These are phyloP conservation scores for Kryptolebias ocellatus DNA, from an alignment of 2,797 vertebrate genomes.

Conservation along the genomic window DNA sequence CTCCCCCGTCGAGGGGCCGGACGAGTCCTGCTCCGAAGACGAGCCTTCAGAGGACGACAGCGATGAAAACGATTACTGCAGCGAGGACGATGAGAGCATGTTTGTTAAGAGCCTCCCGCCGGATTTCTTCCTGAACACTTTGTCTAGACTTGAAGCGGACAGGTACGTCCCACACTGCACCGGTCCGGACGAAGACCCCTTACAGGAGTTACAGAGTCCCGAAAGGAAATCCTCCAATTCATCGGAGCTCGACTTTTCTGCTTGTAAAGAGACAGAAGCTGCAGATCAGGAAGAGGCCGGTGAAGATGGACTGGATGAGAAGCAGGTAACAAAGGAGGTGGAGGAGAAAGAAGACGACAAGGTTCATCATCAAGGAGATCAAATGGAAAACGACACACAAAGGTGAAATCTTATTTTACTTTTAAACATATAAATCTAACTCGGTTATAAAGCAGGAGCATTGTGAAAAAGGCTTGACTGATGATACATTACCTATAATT, in stretches of 20 bases:
- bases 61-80: constrained; percentile 42
- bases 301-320: constrained; percentile 23
- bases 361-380: constrained; percentile 15
- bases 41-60: constrained; percentile 45
- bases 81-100: constrained; percentile 73
- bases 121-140: constrained; percentile 43
- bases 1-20: constrained; percentile 33
- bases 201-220: constrained; percentile 7
- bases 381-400: constrained; percentile 23
- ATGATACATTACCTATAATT: too few species aligned
- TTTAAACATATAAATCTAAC: background rate
- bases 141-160: background rate
- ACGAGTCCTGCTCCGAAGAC: constrained; percentile 59
- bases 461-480: too few species aligned
- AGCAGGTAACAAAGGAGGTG: constrained; percentile 11
- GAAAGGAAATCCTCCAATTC: background rate
- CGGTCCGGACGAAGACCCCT: background rate
- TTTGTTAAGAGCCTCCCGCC: constrained; percentile 78
- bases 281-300: constrained; percentile 16
- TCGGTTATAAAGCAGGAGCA: background rate
- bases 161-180: background rate
- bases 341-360: constrained; percentile 18
- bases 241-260: background rate
- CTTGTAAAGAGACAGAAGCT: constrained; percentile 9
- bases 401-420: constrained; percentile 48